Evolutionary conservation across 2,113 vertebrate genomes (phyloP).

Genomic region (Cinclus mexicanus): DNA sequence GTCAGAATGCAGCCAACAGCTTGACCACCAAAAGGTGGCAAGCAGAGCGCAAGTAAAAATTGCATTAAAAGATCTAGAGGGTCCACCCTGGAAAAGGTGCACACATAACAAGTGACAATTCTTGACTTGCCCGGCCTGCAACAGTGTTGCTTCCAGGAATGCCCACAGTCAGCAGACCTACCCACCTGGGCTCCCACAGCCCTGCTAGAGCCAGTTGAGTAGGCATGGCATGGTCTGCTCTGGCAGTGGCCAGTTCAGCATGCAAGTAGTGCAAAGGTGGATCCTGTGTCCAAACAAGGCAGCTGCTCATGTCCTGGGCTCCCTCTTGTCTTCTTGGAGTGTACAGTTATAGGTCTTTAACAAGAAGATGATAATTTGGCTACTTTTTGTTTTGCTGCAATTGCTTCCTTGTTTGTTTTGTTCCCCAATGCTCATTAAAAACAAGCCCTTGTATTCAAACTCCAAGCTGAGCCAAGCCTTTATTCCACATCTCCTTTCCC

Average conservation of each 20-base stretch:
- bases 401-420: neutral
- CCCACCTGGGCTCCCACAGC: accelerated
- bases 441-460: neutral
- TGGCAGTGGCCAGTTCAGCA: neutral
- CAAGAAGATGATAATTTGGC: neutral
- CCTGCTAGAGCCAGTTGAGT: accelerated
- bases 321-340: neutral
- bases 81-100: neutral
- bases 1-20: neutral
- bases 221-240: accelerated
- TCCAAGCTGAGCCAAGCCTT: neutral
- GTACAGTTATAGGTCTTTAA: neutral
- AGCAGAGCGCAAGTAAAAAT: neutral
- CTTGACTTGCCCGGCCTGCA: neutral
- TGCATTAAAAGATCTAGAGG: neutral
- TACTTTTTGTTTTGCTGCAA: neutral
- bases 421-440: neutral
- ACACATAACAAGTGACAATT: neutral
- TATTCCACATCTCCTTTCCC: neutral
- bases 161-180: neutral
- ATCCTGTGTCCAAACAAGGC: neutral
- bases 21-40: neutral
- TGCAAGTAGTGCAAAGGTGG: too few relatives aligned
- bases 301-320: neutral
- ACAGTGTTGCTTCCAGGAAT: neutral